Percentiles rank a stretch among this genome's conserved stretches.
Evolutionary conservation across 2,797 vertebrate genomes (phyloP).

Genomic region (Acestrorhynchus altus): DNA sequence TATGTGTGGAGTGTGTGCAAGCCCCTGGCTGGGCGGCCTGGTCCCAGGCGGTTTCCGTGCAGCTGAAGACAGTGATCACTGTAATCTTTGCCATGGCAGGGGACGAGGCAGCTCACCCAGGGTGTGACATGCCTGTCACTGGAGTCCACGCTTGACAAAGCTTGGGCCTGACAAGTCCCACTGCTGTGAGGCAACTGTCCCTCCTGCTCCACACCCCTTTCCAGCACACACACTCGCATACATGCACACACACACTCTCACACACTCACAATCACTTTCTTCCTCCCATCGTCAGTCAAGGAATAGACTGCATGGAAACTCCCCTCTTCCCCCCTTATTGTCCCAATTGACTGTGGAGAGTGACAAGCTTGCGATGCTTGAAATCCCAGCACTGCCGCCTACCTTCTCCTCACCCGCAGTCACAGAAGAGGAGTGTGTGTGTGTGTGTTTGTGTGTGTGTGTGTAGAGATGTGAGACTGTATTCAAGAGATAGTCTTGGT

Average conservation of each 20-base stretch:
- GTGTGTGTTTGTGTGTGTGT: constrained; percentile 11
- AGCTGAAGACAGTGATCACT: constrained; percentile 69
- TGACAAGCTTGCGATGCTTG: constrained; percentile 77
- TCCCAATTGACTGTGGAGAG: constrained; percentile 69
- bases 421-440: not conserved
- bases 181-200: constrained; percentile 71
- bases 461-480: not conserved
- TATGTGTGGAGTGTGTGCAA: constrained; percentile 45
- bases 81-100: constrained; percentile 71
- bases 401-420: constrained; percentile 64
- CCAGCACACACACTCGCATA: constrained; percentile 26
- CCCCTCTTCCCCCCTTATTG: constrained; percentile 71
- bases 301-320: constrained; percentile 65
- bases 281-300: constrained; percentile 59
- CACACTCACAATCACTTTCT: constrained; percentile 51
- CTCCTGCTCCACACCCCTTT: constrained; percentile 57
- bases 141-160: constrained; percentile 73
- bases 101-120: constrained; percentile 72
- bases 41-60: constrained; percentile 51
- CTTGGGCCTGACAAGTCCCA: constrained; percentile 75
- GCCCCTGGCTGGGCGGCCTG: constrained; percentile 53
- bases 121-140: constrained; percentile 74
- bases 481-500: not conserved
- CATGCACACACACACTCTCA: constrained; percentile 45
- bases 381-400: constrained; percentile 70